Evolutionary conservation across 1,140 invertebrate species (phyloP), one percentile per base, ranked within the genome.

Genomic region (Battus philenor): DNA sequence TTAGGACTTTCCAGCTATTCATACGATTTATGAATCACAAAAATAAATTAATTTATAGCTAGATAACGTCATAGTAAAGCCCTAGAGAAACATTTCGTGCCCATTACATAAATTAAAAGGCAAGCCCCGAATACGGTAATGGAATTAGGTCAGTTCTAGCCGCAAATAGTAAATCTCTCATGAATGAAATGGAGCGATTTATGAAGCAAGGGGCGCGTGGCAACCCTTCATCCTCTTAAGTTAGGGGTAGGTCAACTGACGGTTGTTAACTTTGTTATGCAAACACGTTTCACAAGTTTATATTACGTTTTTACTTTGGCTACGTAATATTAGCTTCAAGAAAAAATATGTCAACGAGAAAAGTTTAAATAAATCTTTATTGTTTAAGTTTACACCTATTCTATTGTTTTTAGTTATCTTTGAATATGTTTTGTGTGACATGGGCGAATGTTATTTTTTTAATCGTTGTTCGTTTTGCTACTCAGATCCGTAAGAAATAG

Each of bases 141-240:
- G 50, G 44, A 69, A 74, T 58, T 69, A 64, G 59, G 59, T 65
- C 60, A 60, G 44, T 55, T 59, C 49, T 61, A 59, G 59, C 51
- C 61, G 64, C 54, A 66, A 64, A 65, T 72, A 59, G 68, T 44
- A 68, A 67, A 51, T 30, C 52, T 47, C 52, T 50, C 33, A 8
- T 43, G 39, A 30, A 41, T 18, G 44, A 29, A 45, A 50, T 50
- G 44, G 50, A 57, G 56, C 62, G 49, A 68, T 63, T 59, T 54
- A 47, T 36, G 12, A 27, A 31, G 32, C 47, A 2, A 36, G 18
- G 44, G 45, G 16, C 61, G 53, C 58, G 55, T 53, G 61, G 2
- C 24, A 41, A 41, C 38, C 38, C 38, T 41, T 41, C 11, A 20
- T n/a, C 6, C 5, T 6, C 4, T 33, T 33, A 15, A 33, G 32